Percentiles rank a stretch among this genome's conserved stretches.
Conservation (phyloP, 1,140 invertebrate species). For the Lepidurus packardi region DNA sequence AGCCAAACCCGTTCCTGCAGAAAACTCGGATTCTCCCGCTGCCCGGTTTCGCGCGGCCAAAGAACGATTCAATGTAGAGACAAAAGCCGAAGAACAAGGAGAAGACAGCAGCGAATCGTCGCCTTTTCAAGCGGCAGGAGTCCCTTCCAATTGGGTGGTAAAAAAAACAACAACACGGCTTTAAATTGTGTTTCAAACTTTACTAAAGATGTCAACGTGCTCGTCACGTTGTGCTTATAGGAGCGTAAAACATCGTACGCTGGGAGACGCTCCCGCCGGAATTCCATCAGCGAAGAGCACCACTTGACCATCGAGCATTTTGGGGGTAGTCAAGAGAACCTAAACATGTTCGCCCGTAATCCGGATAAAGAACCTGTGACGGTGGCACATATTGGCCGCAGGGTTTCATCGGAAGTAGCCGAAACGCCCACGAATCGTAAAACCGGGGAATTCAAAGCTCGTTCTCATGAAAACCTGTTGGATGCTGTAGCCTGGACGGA, state of each 20-base stretch:
- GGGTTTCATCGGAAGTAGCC: slow-evolving; percentile 9
- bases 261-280: slow-evolving; percentile 71
- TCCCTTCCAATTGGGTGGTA: slow-evolving; percentile 34
- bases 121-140: slow-evolving; percentile 30
- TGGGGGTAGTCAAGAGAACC: slow-evolving; percentile 70
- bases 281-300: slow-evolving; percentile 79
- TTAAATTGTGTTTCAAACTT: not conserved
- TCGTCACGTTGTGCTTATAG: slow-evolving; percentile 66
- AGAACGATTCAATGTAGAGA: slow-evolving; percentile 56
- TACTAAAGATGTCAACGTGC: slow-evolving; percentile 40
- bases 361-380: slow-evolving; percentile 67
- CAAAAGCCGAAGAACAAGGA: slow-evolving; percentile 58
- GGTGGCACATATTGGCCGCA: slow-evolving; percentile 41
- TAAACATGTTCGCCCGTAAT: slow-evolving; percentile 59
- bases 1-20: slow-evolving; percentile 38
- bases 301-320: slow-evolving; percentile 82
- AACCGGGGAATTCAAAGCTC: not conserved
- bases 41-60: slow-evolving; percentile 52
- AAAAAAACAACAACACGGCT: not conserved
- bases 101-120: slow-evolving; percentile 41
- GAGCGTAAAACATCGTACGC: slow-evolving; percentile 58
- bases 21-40: slow-evolving; percentile 44
- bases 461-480: slow-evolving; percentile 26
- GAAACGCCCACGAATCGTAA: not conserved
- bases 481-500: slow-evolving; percentile 20